Evolutionary conservation across 2,888 invertebrate genomes (phyloP).

Genomic region (Lydus trimaculatus): DNA sequence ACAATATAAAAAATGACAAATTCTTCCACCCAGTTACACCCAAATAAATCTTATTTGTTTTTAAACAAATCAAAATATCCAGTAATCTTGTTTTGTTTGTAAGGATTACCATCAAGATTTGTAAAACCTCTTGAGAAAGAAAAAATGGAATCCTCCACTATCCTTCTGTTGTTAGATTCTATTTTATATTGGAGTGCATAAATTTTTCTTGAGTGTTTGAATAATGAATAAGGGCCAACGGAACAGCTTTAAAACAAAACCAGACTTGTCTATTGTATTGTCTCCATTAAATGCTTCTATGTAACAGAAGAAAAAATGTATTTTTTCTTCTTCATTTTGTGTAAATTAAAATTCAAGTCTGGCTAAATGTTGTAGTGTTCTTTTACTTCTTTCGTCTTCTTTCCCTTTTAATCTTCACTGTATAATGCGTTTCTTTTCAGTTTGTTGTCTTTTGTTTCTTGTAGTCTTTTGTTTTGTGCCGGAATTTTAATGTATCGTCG

Average conservation of each 20-base stretch:
- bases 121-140: not conserved
- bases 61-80: not conserved
- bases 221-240: constrained; percentile 36
- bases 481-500: constrained; percentile 50
- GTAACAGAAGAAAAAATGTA: not conserved
- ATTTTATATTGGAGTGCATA: not conserved
- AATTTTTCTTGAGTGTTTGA: constrained; percentile 26
- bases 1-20: constrained; percentile 1
- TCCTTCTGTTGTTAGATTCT: not conserved
- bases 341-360: constrained; percentile 56
- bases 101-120: not conserved
- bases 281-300: constrained; percentile 35
- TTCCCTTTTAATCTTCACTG: not conserved
- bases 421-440: constrained; percentile 18
- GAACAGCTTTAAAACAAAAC: constrained; percentile 22
- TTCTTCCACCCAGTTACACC: not conserved
- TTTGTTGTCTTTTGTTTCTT: constrained; percentile 53
- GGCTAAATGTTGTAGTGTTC: constrained; percentile 38
- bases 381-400: constrained; percentile 14
- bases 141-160: not conserved
- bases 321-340: constrained; percentile 36
- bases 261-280: constrained; percentile 33
- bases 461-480: constrained; percentile 53
- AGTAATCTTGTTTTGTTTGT: not conserved
- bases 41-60: not conserved